Evolutionary conservation across 2,888 invertebrate species (phyloP), one percentile per base, ranked within the genome.

Genomic region (Amphimallon solstitiale): DNA sequence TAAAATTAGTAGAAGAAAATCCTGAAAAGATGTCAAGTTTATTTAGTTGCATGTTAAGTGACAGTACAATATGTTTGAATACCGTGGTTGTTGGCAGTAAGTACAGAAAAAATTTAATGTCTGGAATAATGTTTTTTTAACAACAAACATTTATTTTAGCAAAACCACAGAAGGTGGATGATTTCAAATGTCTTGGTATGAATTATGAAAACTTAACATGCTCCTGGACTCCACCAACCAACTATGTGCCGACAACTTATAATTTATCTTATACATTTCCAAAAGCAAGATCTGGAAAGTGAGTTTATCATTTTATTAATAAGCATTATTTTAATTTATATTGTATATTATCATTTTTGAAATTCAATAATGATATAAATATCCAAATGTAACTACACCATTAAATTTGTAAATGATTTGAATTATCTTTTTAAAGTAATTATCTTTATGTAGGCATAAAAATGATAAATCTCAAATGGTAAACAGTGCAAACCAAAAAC

Each of bases 161-260:
- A 40, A 83, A 86, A 62, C 94, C 94, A 0, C 78, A 84, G 66
- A 80, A 85, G 72, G 89, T 93, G 1, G 80, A 83, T 6, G 88
- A 92, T 78, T 93, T 95, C 75, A 82, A 83, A 21, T 95, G 95
- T 77, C 81, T 89, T 52, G 90, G 92, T 9, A 83, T 86, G 70
- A 92, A 94, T 78, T 90, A 91, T 83, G 87, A 90, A 60, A 87
- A 87, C 73, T 82, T 95, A 72, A 89, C 87, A 10, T 95, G 95
- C 77, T 85, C 88, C 1, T 95, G 94, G 90, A 87, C 85, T 0
- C 84, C 85, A 48, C 88, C 88, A 0, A 75, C 84, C 21, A 82
- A 88, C 79, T 86, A 84, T 69, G 81, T 90, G 9, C 76, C 77
- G 15, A 90, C 91, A 0, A 79, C 78, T 5, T 90, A 89, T 74